Evolutionary conservation across 2,797 vertebrate species (phyloP), one percentile per base, ranked within the genome.

Genomic region (Alca torda): DNA sequence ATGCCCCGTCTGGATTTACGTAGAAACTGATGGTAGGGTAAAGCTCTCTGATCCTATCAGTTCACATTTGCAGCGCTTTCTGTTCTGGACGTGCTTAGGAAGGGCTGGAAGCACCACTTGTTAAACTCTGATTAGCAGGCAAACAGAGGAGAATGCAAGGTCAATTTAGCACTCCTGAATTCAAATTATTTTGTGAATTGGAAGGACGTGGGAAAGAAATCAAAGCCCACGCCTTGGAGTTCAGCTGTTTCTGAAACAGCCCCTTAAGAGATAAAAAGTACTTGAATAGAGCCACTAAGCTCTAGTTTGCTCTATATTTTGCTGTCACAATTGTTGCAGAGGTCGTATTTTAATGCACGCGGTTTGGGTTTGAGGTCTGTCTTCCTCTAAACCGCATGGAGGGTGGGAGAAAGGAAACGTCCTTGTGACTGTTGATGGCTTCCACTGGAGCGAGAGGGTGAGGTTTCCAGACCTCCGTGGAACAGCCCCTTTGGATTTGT

Each of bases 61-160:
- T 86, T 95, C 91, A 65, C 18, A 88, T 86, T 95, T 83, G 54
- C 84, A 84, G 89, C 84, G 75, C 59, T 86, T 74, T 91, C 31
- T 83, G 35, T 59, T 94, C 80, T 80, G 90, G 80, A 64, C 78
- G 73, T 67, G 30, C 61, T 73, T 73, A 15, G 5, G 67, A 31
- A 91, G 84, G 48, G 50, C 73, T 63, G 23, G 50, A 77, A 77
- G 33, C 30, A 37, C 48, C 73, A 50, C 60, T 96, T 68, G 92
- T 93, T 97, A 93, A 87, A 97, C 69, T 80, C 86, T 68, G 94
- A 93, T 97, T 96, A 95, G 56, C 53, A 64, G 37, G 33, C 74
- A 82, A 92, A 65, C 75, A 91, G 94, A 97, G 95, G 92, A 85
- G 87, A 87, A 54, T 45, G 65, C 92, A 96, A 93, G 95, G 92